A percentile compares a stretch with the other conserved stretches of the same genome.
phyloP scores from a whole-genome alignment of 2,113 vertebrate species.

The Triplophysa rosa region DNA sequence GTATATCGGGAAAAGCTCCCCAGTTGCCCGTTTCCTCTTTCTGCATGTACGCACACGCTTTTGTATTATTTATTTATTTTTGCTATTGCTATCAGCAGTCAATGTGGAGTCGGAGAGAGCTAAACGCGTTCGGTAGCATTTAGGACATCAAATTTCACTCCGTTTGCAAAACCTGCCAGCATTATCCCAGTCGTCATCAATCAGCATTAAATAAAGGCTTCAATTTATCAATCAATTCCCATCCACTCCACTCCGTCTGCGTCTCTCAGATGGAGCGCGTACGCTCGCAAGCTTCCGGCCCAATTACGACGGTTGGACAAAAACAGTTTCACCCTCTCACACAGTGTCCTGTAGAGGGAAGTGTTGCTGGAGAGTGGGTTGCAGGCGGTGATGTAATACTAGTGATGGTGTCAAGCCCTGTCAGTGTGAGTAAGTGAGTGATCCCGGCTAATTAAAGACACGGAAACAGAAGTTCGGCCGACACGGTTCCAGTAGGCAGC shows the following conservation, averaged over 20 bases:
- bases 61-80: not conserved
- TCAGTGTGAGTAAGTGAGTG: slow-evolving; percentile 38
- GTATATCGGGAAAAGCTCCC: not conserved
- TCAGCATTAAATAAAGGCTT: slow-evolving; percentile 53
- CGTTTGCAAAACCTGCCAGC: slow-evolving; percentile 52
- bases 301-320: slow-evolving; percentile 30
- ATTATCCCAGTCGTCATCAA: slow-evolving; percentile 39
- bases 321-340: not conserved
- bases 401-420: slow-evolving; percentile 12
- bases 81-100: slow-evolving; percentile 40
- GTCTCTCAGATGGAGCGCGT: slow-evolving; percentile 40
- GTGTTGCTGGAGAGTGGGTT: slow-evolving; percentile 27
- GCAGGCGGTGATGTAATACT: slow-evolving; percentile 5
- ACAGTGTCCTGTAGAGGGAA: slow-evolving; percentile 25
- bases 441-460: slow-evolving; percentile 37
- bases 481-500: not conserved
- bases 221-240: slow-evolving; percentile 52
- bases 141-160: slow-evolving; percentile 54
- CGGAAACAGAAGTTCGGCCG: not conserved
- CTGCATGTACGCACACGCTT: not conserved
- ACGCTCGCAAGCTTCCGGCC: slow-evolving; percentile 27
- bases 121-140: slow-evolving; percentile 48
- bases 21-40: not conserved
- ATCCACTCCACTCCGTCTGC: slow-evolving; percentile 30
- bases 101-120: slow-evolving; percentile 38